Evolutionary conservation across 2,888 invertebrate species (phyloP), one percentile per base, ranked within the genome.

Genomic region (Tortrix viridana): DNA sequence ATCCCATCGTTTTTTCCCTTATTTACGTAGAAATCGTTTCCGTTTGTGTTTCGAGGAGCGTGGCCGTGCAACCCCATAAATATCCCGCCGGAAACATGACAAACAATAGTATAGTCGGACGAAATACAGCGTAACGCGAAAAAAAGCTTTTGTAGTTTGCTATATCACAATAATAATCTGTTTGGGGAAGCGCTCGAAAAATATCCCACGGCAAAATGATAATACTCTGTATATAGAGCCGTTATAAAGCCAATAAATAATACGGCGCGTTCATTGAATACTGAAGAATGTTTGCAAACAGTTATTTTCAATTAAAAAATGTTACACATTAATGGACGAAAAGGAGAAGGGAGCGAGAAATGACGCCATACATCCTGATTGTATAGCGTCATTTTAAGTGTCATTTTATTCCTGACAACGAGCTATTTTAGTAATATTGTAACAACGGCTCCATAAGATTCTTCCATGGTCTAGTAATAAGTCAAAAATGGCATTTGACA

Each of bases 11-110:
- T 74, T 80, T 79, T 79, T 78, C 74, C 72, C 71, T 76, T 84
- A 81, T 82, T 82, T 84, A 79, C 79, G 75, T 72, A 76, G 77
- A 76, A 75, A 80, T 77, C 74, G 77, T 72, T 81, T 83, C 80
- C 84, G 77, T 74, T 76, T 80, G 73, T 77, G 71, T 79, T 75
- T 76, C 76, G 70, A 68, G 71, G 74, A 73, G 74, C 81, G 77
- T 78, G 73, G 74, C 73, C 71, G 71, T 75, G 79, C 75, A 74
- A 67, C 65, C 76, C 78, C 75, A 81, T 85, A 84, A 85, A 85
- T 83, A 76, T 78, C 73, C 75, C 72, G 69, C 79, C 84, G 84
- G 85, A 85, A 83, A 80, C 81, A 80, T 84, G 82, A 81, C 84
- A 81, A 83, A 84, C 85, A 83, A 85, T 84, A 80, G 82, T 79